These are phyloP conservation scores for Phoenicopterus ruber DNA, from an alignment of 2,113 vertebrate species.

Conservation along the genomic window DNA sequence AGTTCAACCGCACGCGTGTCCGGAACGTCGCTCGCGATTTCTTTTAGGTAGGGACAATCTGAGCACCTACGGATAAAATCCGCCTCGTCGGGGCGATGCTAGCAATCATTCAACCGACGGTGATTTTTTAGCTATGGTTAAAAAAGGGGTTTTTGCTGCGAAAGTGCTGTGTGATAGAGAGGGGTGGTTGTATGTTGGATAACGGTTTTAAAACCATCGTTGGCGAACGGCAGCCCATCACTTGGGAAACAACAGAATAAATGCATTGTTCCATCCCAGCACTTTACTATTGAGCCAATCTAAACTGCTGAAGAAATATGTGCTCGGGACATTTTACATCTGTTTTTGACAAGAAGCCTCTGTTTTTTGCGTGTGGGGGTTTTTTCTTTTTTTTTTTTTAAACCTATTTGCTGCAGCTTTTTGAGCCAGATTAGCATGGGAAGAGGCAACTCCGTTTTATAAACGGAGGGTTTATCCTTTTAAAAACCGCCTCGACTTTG, in stretches of 20 bases:
- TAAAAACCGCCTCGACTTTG: background rate
- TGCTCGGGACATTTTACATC: conserved; percentile 72
- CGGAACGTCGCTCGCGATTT: background rate
- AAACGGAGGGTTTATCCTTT: background rate
- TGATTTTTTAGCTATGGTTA: background rate
- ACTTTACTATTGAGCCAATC: conserved; percentile 47
- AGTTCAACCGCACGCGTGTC: conserved; percentile 19
- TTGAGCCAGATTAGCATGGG: background rate
- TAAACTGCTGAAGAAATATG: conserved; percentile 68
- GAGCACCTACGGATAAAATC: background rate
- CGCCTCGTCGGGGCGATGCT: background rate
- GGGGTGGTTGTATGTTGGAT: background rate
- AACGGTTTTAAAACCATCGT: background rate
- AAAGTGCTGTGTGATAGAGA: background rate
- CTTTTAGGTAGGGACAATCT: background rate
- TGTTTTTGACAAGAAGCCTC: conserved; percentile 70
- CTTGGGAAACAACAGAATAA: conserved; percentile 63
- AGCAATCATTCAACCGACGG: background rate
- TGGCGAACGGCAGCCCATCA: conserved; percentile 41
- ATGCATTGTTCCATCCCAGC: conserved; percentile 38
- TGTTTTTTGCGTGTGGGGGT: background rate
- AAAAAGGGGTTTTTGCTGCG: background rate
- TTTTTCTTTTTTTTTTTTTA: background rate
- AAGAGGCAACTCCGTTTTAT: background rate
- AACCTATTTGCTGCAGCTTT: conserved; percentile 3